Percentiles rank a stretch among this genome's conserved stretches.
These are phyloP conservation scores for Zosterops hypoxanthus DNA, from an alignment of 2,113 vertebrate species.

Conservation along the genomic window DNA sequence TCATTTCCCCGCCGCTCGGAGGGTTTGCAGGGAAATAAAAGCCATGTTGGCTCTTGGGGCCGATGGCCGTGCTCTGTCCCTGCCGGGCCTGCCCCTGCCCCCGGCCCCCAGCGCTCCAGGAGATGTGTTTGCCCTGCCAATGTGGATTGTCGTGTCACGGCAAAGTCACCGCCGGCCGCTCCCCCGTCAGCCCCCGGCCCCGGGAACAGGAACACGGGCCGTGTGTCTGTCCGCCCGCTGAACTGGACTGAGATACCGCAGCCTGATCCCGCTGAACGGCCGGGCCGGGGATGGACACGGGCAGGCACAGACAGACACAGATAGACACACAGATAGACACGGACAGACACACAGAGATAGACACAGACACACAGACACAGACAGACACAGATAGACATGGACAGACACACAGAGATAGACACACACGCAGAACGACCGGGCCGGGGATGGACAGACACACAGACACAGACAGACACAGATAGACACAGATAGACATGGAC, in stretches of 20 bases:
- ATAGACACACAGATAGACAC: no score
- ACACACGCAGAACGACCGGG: background rate
- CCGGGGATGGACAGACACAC: background rate
- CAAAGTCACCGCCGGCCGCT: background rate
- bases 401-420: no score
- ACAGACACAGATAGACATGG: no score
- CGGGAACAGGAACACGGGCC: background rate
- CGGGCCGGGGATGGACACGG: background rate
- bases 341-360: no score
- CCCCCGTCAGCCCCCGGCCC: background rate
- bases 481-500: no score
- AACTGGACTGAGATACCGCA: background rate
- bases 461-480: background rate
- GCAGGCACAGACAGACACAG: background rate
- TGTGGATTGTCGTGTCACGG: background rate
- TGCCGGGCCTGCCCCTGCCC: background rate
- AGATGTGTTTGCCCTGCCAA: background rate
- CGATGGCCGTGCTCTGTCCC: no score
- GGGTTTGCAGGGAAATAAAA: background rate
- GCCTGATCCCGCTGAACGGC: background rate
- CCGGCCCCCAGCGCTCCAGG: background rate
- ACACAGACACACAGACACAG: background rate
- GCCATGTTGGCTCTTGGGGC: background rate
- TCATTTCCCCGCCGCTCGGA: slow-evolving; percentile 7
- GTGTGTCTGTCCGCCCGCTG: background rate